Evolutionary conservation across 2,113 vertebrate species (phyloP), one percentile per base, ranked within the genome.

Genomic region (Machaerirhynchus nigripectus): DNA sequence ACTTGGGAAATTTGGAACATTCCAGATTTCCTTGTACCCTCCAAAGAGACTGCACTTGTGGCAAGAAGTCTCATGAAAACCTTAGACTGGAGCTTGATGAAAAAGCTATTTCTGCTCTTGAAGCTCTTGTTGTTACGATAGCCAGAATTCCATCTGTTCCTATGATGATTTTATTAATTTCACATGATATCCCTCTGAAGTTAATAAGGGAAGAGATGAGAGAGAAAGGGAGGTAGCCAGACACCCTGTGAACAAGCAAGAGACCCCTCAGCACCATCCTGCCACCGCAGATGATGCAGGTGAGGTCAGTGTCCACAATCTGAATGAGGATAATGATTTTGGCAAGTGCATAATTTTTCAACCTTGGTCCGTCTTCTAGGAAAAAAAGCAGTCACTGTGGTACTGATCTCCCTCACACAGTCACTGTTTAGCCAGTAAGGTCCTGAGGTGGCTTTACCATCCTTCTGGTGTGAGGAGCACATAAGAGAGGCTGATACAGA

Each of bases 61-160:
- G 57, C 85, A 87, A 73, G 70, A 73, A 85, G 15, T 39, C 23
- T 88, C 40, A 52, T 40, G 40, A 89, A 96, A 93, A 73, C 5
- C 12, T 56, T 19, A 89, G 46, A 31, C n/a, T 73, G 37, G 21
- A 84, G 50, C 61, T 70, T 69, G 57, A 53, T 57, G 28, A 27
- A 82, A 95, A 94, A 74, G 4, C 15, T 35, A 15, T 23, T 82
- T 57, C 61, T 64, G 20, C 28, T 64, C 61, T 52, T 52, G 52
- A 60, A 91, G 22, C 6, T 81, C 52, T 6, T 21, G 30, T n/a
- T 78, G 20, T 19, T 24, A 11, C 30, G 31, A 3, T 5, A 57
- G 65, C 11, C 55, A 77, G 18, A 74, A 61, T 14, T 59, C 4
- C 57, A 57, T 31, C 70, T 61, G 16, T 59, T 77, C 17, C 55